A percentile compares a stretch with the other conserved stretches of the same genome.
Conservation (phyloP, 2,797 vertebrate genomes). For the Chiroxiphia lanceolata region DNA sequence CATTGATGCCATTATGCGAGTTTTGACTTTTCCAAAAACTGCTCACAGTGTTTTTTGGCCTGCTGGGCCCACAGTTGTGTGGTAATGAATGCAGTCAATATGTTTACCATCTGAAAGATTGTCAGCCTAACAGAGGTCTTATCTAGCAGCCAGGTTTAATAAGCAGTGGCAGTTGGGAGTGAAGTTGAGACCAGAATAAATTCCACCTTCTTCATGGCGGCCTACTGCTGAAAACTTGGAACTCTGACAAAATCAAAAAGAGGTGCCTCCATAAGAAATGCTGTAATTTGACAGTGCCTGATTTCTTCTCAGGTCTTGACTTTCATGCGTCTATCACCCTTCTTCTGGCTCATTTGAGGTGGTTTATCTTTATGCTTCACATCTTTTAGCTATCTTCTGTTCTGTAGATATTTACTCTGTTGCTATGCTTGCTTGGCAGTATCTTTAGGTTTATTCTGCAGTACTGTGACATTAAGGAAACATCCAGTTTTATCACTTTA, state of each 20-base stretch:
- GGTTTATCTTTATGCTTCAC: slow-evolving; percentile 2
- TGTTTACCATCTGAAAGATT: background rate
- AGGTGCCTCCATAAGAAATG: background rate
- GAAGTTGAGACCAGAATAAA: background rate
- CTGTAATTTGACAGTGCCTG: background rate
- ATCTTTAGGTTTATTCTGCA: slow-evolving; percentile 27
- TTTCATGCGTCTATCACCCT: background rate
- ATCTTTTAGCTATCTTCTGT: background rate
- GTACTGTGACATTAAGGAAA: background rate
- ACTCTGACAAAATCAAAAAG: background rate
- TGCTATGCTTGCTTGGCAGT: background rate
- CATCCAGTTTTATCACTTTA: background rate
- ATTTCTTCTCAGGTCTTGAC: background rate
- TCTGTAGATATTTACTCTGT: background rate
- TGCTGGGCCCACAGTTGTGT: background rate
- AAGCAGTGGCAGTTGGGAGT: background rate
- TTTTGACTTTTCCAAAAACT: slow-evolving; percentile 12
- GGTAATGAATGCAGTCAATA: slow-evolving; percentile 16
- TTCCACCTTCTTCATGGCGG: background rate
- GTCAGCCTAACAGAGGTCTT: background rate
- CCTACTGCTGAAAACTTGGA: background rate
- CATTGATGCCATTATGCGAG: slow-evolving; percentile 17
- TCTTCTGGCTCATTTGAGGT: background rate
- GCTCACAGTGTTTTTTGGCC: background rate
- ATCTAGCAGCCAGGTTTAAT: slow-evolving; percentile 22